These are phyloP conservation scores for Meiosimyza platycephala DNA, from an alignment of 2,888 invertebrate genomes.

Conservation along the genomic window DNA sequence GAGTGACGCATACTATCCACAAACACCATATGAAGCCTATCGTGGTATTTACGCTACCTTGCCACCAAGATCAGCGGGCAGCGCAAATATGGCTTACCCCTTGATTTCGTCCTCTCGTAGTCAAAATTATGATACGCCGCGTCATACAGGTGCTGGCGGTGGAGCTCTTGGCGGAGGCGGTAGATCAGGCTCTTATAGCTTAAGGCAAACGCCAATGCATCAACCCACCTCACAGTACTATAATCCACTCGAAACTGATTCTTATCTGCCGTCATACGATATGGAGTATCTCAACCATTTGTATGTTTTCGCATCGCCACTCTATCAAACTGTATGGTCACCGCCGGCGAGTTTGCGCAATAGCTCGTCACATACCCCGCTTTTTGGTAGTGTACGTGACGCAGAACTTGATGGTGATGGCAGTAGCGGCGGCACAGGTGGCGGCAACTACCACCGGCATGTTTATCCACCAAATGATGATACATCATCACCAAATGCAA, in stretches of 20 bases:
- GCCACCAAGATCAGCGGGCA: constrained; percentile 61
- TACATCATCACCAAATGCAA: constrained; percentile 64
- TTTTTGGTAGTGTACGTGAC: constrained; percentile 65
- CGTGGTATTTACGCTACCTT: constrained; percentile 70
- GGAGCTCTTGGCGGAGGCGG: constrained; percentile 45
- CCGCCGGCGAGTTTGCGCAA: constrained; percentile 65
- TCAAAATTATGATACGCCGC: constrained; percentile 63
- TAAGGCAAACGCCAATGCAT: constrained; percentile 67
- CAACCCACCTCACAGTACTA: constrained; percentile 65
- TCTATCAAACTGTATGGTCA: constrained; percentile 67
- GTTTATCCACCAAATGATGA: constrained; percentile 67
- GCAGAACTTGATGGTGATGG: constrained; percentile 63
- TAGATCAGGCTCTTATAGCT: constrained; percentile 65
- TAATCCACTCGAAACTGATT: constrained; percentile 67
- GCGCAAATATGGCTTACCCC: constrained; percentile 51
- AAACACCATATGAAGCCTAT: constrained; percentile 73
- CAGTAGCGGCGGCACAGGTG: constrained; percentile 46
- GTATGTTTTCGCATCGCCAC: constrained; percentile 66
- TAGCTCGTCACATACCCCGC: constrained; percentile 65
- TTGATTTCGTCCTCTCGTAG: constrained; percentile 59
- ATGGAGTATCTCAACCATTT: constrained; percentile 65
- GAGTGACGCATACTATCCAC: constrained; percentile 75
- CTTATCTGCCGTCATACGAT: constrained; percentile 67
- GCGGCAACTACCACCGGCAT: constrained; percentile 61
- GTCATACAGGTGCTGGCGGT: constrained; percentile 56